These are phyloP conservation scores for Bubalus kerabau DNA, from an alignment of 2,113 vertebrate genomes.

Conservation along the genomic window DNA sequence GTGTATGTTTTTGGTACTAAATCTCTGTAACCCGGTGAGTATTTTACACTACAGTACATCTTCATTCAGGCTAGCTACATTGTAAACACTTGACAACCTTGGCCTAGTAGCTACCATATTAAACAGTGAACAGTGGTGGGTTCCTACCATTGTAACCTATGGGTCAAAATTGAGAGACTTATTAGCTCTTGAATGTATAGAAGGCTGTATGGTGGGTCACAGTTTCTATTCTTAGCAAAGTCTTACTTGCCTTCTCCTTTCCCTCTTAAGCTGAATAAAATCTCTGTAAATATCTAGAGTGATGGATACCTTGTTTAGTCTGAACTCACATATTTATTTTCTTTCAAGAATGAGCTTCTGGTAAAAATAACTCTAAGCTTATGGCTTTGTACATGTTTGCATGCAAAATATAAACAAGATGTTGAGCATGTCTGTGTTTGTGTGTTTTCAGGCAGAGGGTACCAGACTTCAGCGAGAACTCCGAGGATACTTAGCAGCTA, in stretches of 20 bases:
- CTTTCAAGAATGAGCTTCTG: neutral
- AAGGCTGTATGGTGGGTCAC: neutral
- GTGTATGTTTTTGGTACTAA: neutral
- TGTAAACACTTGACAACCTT: neutral
- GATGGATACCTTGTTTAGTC: neutral
- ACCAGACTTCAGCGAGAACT: constrained; percentile 95
- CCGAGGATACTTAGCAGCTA: constrained; percentile 93
- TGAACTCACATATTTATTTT: neutral
- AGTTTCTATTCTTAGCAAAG: constrained; percentile 19
- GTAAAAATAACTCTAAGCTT: neutral
- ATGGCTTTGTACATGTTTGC: constrained; percentile 4
- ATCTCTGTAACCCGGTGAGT: neutral
- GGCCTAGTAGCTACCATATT: neutral
- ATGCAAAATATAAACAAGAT: neutral
- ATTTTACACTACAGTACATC: neutral
- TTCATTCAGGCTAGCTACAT: neutral
- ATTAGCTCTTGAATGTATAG: neutral
- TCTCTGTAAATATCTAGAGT: neutral
- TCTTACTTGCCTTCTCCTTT: neutral
- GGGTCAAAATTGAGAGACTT: neutral
- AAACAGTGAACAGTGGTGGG: neutral
- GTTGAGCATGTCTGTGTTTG: constrained; percentile 38
- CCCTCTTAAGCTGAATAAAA: neutral
- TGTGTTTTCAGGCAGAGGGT: constrained; percentile 89
- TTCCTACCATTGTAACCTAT: neutral